Base-by-base conservation (phyloP, 1,140 invertebrate species). In the Drosophila persimilis region DNA sequence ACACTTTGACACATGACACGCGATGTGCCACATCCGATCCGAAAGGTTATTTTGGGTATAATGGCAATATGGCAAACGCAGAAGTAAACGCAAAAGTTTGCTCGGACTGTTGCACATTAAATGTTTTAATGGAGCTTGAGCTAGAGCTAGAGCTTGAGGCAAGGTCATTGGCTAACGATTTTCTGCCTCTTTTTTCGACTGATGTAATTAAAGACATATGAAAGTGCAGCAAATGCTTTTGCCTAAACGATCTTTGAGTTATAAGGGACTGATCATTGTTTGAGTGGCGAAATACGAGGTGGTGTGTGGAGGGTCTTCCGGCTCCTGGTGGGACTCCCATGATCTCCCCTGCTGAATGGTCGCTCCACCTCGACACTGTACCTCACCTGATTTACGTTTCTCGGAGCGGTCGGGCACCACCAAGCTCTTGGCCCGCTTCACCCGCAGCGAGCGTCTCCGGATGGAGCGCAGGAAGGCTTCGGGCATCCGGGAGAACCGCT, bases 331-430 rank as follows among this genome's bases (percentile, higher is more conserved):
- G 20, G 1, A 20, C 20, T 20, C 4, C 24, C 0, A 26, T 24
- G 24, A 24, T 24, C 24, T 4, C 24, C 24, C 24, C 5, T 5
- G 0, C 24, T 26, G 0, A 5, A 56, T 35, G 62, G 80, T 79
- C 80, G 77, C 86, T 62, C 77, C 66, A 67, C 63, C 76, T 84
- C 79, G 88, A 90, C 90, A 91, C 90, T 84, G 79, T 91, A 91
- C 93, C 94, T 95, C 93, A 95, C 95, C 95, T 90, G 95, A 95
- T 92, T 95, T 95, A 84, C 95, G 91, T 92, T 95, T 95, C 90
- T 95, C 95, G 61, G 47, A 74, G 48, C 92, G 93, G 76, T 91
- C 86, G 13, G 93, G 93, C 17, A 95, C 92, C 11, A 95, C 94
- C 63, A 95, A 90, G 45, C 94, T 94, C 90, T 95, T 95, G 62